Evolutionary conservation across 2,113 vertebrate genomes (phyloP).

Genomic region (Podilymbus podiceps): DNA sequence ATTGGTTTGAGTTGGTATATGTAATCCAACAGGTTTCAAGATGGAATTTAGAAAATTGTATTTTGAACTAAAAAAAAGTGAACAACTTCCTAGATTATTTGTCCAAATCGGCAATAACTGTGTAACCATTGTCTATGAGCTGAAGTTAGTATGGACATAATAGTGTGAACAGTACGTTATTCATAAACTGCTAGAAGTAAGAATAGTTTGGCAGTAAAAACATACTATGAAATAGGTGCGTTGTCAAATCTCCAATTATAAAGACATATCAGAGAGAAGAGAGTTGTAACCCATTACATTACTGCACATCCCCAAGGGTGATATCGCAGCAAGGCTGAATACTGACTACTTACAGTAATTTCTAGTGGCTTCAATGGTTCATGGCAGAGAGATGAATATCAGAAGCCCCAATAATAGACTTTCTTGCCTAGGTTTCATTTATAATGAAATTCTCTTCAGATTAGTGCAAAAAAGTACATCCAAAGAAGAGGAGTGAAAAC

Average conservation of each 20-base stretch:
- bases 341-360: constrained; percentile 47
- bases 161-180: neutral
- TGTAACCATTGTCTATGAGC: neutral
- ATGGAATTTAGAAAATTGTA: neutral
- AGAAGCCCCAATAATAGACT: constrained; percentile 34
- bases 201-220: constrained; percentile 19
- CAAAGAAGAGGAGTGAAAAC: constrained; percentile 5
- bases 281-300: constrained; percentile 30
- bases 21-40: neutral
- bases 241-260: constrained; percentile 52
- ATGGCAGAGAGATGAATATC: constrained; percentile 35
- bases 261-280: constrained; percentile 44
- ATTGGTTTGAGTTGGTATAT: neutral
- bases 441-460: constrained; percentile 29
- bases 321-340: constrained; percentile 31
- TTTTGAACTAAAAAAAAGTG: neutral
- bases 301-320: constrained; percentile 23
- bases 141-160: neutral
- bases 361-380: constrained; percentile 50
- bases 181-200: neutral
- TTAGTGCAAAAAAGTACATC: neutral
- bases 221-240: constrained; percentile 19
- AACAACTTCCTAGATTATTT: neutral
- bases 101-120: neutral
- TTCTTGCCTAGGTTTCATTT: constrained; percentile 37